These are phyloP conservation scores for Desmophyllum pertusum DNA, from an alignment of 92 coral and sea anemone species.

Conservation along the genomic window DNA sequence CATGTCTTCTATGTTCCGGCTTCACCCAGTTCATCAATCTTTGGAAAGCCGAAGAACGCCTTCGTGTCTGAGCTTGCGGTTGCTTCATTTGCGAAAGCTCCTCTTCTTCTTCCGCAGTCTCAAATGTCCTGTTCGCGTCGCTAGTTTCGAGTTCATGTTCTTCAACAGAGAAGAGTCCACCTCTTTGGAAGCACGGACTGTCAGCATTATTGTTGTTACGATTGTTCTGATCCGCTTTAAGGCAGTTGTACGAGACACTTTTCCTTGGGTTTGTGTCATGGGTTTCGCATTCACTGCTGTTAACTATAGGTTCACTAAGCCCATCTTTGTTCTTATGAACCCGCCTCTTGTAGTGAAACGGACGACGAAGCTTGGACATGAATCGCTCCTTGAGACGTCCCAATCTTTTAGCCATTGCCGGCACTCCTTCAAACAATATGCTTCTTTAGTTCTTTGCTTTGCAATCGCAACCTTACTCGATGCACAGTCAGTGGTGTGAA, in stretches of 20 bases:
- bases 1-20: conserved; percentile 52
- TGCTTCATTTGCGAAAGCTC: neutral
- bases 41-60: conserved; percentile 54
- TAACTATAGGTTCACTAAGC: conserved; percentile 15
- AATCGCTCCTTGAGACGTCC: conserved; percentile 19
- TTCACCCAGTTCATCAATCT: conserved; percentile 42
- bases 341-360: conserved; percentile 6
- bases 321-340: conserved; percentile 19
- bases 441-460: neutral
- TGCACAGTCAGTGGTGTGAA: neutral
- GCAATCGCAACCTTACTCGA: neutral
- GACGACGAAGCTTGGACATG: conserved; percentile 21
- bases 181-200: neutral
- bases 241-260: neutral
- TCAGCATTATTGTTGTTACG: neutral
- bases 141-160: neutral
- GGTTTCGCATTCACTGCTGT: neutral
- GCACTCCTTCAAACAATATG: neutral
- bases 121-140: neutral
- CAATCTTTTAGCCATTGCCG: conserved; percentile 6
- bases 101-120: neutral
- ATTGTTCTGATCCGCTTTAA: neutral
- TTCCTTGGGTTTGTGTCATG: neutral
- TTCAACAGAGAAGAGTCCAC: neutral
- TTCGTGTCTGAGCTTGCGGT: neutral